Percentiles rank a stretch among this genome's conserved stretches.
Conservation (phyloP, 2,797 vertebrate genomes). For the Lutjanus argentimaculatus region DNA sequence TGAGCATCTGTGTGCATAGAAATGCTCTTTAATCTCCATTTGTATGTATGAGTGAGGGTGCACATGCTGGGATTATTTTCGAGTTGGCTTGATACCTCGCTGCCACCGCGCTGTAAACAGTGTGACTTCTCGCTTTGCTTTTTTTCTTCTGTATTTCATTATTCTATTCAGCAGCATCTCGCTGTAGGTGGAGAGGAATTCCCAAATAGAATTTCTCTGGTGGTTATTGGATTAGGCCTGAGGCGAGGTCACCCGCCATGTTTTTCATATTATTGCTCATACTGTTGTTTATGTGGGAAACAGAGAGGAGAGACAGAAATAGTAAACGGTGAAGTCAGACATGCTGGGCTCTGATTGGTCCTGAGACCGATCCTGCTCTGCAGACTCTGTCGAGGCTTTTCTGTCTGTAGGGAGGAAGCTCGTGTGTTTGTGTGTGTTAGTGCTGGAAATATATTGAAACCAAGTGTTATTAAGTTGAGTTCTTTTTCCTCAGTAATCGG, state of each 20-base stretch:
- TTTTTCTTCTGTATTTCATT: constrained; percentile 27
- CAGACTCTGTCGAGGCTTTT: neutral
- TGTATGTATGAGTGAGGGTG: constrained; percentile 12
- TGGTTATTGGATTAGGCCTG: constrained; percentile 33
- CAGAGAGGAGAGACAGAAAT: constrained; percentile 1
- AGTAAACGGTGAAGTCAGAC: neutral
- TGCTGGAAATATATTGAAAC: neutral
- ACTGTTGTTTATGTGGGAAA: neutral
- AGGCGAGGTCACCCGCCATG: constrained; percentile 17
- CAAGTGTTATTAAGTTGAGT: neutral
- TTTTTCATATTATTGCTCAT: constrained; percentile 16
- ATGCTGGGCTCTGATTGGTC: neutral
- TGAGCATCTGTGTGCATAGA: constrained; percentile 10
- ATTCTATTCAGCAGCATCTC: neutral
- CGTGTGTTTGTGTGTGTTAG: constrained; percentile 16
- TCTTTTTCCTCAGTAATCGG: neutral
- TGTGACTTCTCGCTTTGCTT: constrained; percentile 21
- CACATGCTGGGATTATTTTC: constrained; percentile 40
- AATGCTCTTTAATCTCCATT: constrained; percentile 10
- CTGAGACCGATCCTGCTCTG: neutral
- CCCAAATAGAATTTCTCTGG: constrained; percentile 53
- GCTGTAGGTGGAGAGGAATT: constrained; percentile 40
- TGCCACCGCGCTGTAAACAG: neutral
- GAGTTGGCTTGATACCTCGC: constrained; percentile 6
- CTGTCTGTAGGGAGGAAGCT: no score